Conservation (phyloP, 2,797 vertebrate genomes). For the Molossus alvarezi region DNA sequence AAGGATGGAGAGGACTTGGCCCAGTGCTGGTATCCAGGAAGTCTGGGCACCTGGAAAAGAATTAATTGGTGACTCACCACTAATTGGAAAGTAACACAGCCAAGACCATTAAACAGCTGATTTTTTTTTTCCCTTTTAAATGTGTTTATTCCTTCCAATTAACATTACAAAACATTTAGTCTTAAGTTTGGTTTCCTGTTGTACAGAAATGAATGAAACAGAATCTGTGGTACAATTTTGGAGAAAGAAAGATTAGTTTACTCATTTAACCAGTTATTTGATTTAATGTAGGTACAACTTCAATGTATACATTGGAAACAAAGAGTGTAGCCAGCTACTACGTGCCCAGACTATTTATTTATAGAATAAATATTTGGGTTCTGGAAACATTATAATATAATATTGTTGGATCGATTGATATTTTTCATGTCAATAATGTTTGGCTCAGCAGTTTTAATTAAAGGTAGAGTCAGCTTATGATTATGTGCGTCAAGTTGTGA, state of each 20-base stretch:
- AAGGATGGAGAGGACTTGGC: conserved; percentile 81
- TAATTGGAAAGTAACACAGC: conserved; percentile 81
- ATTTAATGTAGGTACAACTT: neutral
- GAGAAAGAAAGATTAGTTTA: conserved; percentile 51
- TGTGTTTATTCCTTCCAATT: conserved; percentile 84
- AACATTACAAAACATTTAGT: conserved; percentile 79
- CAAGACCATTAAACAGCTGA: conserved; percentile 83
- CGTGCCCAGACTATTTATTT: conserved; percentile 18
- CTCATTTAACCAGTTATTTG: conserved; percentile 54
- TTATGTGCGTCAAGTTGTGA: neutral
- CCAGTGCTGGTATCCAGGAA: conserved; percentile 81
- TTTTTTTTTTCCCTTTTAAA: conserved; percentile 77
- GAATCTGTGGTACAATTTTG: conserved; percentile 78
- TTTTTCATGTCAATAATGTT: conserved; percentile 15
- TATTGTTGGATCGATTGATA: conserved; percentile 22
- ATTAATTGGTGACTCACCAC: conserved; percentile 89
- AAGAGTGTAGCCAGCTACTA: neutral
- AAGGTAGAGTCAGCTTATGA: neutral
- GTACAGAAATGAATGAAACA: conserved; percentile 70
- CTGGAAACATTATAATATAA: neutral
- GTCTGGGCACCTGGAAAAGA: conserved; percentile 85
- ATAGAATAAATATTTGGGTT: neutral
- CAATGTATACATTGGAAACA: conserved; percentile 42
- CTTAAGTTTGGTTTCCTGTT: conserved; percentile 77
- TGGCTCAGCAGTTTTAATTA: neutral